phyloP scores from a whole-genome alignment of 2,888 invertebrate genomes.

The Tanytarsus gracilentus region DNA sequence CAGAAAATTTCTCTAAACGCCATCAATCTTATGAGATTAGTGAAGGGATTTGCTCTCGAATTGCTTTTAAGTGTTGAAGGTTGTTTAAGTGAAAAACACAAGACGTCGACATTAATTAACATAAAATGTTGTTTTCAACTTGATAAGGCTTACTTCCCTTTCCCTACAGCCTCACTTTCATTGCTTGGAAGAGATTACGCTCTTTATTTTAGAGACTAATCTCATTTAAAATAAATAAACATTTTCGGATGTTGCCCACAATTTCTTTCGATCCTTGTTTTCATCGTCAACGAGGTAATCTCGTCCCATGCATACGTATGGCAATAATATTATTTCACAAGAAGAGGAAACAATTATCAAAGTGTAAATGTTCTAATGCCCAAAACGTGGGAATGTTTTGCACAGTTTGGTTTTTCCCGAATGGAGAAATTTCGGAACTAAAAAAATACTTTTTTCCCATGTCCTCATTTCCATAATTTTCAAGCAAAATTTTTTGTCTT shows the following conservation, averaged over 20 bases:
- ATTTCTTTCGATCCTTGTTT: too few relatives aligned
- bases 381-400: constrained; percentile 23
- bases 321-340: background rate
- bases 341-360: constrained; percentile 2
- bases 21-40: constrained; percentile 22
- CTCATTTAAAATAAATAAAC: constrained; percentile 29
- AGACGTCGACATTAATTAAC: constrained; percentile 27
- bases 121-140: constrained; percentile 20
- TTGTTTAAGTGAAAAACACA: constrained; percentile 15
- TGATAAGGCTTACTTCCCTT: constrained; percentile 22
- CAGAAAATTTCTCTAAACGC: background rate
- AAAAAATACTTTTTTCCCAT: constrained; percentile 22
- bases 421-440: constrained; percentile 18
- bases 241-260: too few relatives aligned
- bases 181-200: background rate
- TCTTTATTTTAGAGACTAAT: constrained; percentile 18
- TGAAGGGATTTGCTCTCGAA: constrained; percentile 5
- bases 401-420: constrained; percentile 10
- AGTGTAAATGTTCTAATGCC: background rate
- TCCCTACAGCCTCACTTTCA: constrained; percentile 2
- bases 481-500: too few relatives aligned
- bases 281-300: too few relatives aligned
- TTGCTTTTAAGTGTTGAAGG: background rate
- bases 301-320: background rate
- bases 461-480: constrained; percentile 28